phyloP scores from a whole-genome alignment of 2,113 vertebrate genomes.

The Anser cygnoides region DNA sequence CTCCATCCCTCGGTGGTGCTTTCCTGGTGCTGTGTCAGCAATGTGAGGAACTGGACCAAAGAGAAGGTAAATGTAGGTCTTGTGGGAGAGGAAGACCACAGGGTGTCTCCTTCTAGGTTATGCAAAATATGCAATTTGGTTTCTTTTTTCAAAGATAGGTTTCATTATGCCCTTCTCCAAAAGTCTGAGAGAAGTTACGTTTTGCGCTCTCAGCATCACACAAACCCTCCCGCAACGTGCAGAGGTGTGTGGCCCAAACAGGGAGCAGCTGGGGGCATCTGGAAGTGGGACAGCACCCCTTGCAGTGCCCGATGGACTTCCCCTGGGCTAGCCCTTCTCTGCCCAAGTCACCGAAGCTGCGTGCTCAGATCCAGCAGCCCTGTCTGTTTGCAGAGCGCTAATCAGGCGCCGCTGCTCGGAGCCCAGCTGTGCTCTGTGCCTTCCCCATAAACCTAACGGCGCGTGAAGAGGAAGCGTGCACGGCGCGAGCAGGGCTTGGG shows the following conservation, averaged over 20 bases:
- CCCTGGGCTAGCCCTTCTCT: background rate
- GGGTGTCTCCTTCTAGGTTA: background rate
- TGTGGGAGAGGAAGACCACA: background rate
- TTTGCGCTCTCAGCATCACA: background rate
- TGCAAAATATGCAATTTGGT: constrained; percentile 9
- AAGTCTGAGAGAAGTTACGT: background rate
- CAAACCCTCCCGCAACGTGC: rapidly evolving
- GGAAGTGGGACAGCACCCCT: rapidly evolving
- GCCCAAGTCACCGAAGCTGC: too few species aligned
- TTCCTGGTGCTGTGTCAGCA: background rate
- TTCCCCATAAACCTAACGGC: background rate
- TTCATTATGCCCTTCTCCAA: background rate
- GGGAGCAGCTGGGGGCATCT: background rate
- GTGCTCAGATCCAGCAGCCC: background rate
- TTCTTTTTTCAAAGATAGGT: background rate
- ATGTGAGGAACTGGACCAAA: background rate
- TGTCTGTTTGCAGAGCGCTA: background rate
- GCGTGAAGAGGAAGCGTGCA: background rate
- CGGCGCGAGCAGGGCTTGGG: background rate
- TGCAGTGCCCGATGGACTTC: background rate
- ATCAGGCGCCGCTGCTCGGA: background rate
- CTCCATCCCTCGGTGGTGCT: background rate
- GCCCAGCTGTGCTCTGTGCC: background rate
- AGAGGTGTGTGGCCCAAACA: rapidly evolving
- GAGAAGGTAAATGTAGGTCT: background rate